These are phyloP conservation scores for Folsomia candida DNA, from an alignment of 2,888 invertebrate genomes.

Conservation along the genomic window DNA sequence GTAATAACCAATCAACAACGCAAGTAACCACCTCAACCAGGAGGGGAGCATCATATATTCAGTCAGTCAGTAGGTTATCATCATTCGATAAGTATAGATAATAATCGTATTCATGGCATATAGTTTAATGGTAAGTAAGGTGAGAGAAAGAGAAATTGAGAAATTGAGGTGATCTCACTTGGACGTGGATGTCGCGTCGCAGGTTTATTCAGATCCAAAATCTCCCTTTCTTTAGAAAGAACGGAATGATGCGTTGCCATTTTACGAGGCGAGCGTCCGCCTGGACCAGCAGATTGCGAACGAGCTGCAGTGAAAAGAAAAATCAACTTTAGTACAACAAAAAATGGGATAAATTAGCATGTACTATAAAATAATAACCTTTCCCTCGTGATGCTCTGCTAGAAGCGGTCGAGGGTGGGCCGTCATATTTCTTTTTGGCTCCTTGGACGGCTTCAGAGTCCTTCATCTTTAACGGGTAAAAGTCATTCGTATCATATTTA, in stretches of 20 bases:
- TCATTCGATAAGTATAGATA: too few relatives aligned
- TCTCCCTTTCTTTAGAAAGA: conserved; percentile 52
- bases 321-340: background rate
- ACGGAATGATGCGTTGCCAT: conserved; percentile 46
- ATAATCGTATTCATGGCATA: background rate
- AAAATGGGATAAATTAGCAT: background rate
- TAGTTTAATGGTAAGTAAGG: conserved; percentile 18
- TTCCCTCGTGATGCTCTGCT: background rate
- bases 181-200: conserved; percentile 64
- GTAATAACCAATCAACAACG: conserved; percentile 9
- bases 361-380: background rate
- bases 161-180: conserved; percentile 58
- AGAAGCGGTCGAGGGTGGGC: background rate
- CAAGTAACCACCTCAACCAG: background rate
- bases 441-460: conserved; percentile 16
- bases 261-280: conserved; percentile 48
- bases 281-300: conserved; percentile 69
- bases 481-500: background rate
- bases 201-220: conserved; percentile 49
- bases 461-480: background rate
- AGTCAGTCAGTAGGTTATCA: background rate
- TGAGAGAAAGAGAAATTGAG: conserved; percentile 8
- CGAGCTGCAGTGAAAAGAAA: conserved; percentile 56
- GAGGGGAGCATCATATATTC: background rate
- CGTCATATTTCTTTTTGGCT: conserved; percentile 10